Conservation (phyloP, 2,113 vertebrate species). For the Cnemophilus loriae region DNA sequence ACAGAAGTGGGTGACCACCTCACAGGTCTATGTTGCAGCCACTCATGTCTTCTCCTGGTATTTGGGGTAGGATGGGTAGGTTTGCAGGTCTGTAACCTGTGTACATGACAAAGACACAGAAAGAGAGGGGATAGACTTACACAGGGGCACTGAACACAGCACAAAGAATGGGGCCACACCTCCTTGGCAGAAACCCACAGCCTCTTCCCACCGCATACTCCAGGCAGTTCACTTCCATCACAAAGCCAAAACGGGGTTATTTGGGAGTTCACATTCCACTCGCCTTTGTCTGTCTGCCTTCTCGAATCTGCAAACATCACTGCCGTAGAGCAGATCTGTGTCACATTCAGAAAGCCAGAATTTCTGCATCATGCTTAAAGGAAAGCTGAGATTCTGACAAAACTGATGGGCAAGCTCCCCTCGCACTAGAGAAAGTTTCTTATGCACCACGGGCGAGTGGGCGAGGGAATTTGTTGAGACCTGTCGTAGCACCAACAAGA, state of each 20-base stretch:
- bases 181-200: neutral
- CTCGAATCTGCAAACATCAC: slow-evolving; percentile 25
- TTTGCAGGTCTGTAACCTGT: neutral
- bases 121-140: neutral
- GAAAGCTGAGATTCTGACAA: slow-evolving; percentile 55
- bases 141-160: neutral
- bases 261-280: neutral
- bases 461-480: slow-evolving; percentile 68
- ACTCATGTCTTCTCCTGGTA: neutral
- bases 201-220: neutral
- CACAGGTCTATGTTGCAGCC: neutral
- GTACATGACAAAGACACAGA: neutral
- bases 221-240: neutral
- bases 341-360: slow-evolving; percentile 16
- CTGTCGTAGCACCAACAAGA: slow-evolving; percentile 68
- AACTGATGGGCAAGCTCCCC: slow-evolving; percentile 53
- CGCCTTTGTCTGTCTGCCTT: slow-evolving; percentile 36
- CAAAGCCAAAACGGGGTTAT: neutral
- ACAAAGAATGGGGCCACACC: neutral
- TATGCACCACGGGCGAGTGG: slow-evolving; percentile 60
- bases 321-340: neutral
- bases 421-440: slow-evolving; percentile 38
- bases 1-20: neutral
- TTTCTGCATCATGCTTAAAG: slow-evolving; percentile 24
- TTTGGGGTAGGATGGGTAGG: neutral